Base-by-base conservation (phyloP, 1,140 invertebrate genomes). In the Tetragnatha versicolor region DNA sequence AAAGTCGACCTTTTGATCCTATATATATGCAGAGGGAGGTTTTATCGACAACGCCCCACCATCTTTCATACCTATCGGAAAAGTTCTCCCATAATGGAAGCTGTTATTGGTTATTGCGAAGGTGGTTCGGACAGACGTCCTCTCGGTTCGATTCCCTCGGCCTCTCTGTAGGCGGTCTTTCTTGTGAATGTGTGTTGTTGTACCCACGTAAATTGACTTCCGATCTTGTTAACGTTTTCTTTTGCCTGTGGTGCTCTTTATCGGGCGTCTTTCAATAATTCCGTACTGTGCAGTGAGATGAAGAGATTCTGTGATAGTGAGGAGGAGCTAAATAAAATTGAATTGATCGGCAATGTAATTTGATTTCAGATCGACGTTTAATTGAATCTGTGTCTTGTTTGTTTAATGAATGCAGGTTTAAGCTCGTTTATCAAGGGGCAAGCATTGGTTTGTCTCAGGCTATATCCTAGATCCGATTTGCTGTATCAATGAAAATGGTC, bases 41-140 rank as follows among this genome's bases (percentile, higher is more conserved):
- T 69, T 69, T 53, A 69, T 69, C 49, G 63, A 25, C 42, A 49
- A 37, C 31, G 20, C 60, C 22, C 22, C 37, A 65, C 20, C 60
- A 25, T n/a, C 63, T 68, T 37, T 37, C 10, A 6, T 42, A 47
- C 27, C 22, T 47, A 68, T 68, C 42, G 63, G 42, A 37, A 68
- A 68, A 47, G 42, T 17, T 20, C 4, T 60, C 12, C 27, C 31
- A 69, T 69, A 69, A 53, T 69, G 66, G 49, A 69, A 55, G 53
- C 66, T 69, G 66, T 69, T 69, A 69, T 69, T 69, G 66, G 66
- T 69, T 69, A 53, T 53, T 53, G 45, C n/a, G n/a, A 22, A 53
- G 47, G 9, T 7, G 55, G 5, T 60, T 12, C n/a, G 27, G 20
- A 25, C n/a, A 9, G 63, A 12, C 20, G 39, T 45, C 6, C 29